These are phyloP conservation scores for Karalla daura DNA, from an alignment of 2,797 vertebrate genomes.

Conservation along the genomic window DNA sequence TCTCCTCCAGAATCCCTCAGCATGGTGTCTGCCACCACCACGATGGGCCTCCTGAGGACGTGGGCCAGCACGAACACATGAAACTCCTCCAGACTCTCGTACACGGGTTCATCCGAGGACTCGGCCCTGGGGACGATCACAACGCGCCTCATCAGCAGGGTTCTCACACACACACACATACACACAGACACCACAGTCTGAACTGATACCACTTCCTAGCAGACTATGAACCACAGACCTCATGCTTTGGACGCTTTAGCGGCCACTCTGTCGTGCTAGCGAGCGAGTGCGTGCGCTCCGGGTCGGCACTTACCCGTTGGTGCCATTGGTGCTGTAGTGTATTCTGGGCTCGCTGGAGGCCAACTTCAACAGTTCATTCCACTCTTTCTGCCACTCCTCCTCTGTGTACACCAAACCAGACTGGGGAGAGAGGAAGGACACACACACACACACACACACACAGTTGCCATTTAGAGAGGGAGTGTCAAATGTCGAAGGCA, in stretches of 20 bases:
- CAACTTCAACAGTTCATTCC: slow-evolving; percentile 94
- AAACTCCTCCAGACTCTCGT: slow-evolving; percentile 97
- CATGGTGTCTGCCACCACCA: slow-evolving; percentile 98
- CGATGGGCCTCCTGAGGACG: slow-evolving; percentile 92
- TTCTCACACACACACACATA: no score
- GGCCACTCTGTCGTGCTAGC: slow-evolving; percentile 30
- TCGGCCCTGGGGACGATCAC: slow-evolving; percentile 81
- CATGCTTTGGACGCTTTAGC: slow-evolving; percentile 7
- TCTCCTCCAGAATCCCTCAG: slow-evolving; percentile 96
- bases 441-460: slow-evolving; percentile 38
- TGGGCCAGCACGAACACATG: slow-evolving; percentile 97
- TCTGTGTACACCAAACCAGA: slow-evolving; percentile 97
- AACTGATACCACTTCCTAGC: neutral
- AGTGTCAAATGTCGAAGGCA: slow-evolving; percentile 67
- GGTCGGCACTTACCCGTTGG: slow-evolving; percentile 79
- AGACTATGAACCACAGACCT: slow-evolving; percentile 21
- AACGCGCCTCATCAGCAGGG: neutral
- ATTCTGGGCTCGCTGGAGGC: slow-evolving; percentile 93
- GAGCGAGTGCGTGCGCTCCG: no score
- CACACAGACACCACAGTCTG: neutral
- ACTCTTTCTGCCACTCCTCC: slow-evolving; percentile 98
- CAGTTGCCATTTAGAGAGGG: slow-evolving; percentile 56
- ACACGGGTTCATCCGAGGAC: slow-evolving; percentile 93
- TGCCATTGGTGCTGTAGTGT: slow-evolving; percentile 90
- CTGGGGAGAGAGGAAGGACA: slow-evolving; percentile 73